Conservation (phyloP, 2,888 invertebrate genomes). For the Colletes collaris region DNA sequence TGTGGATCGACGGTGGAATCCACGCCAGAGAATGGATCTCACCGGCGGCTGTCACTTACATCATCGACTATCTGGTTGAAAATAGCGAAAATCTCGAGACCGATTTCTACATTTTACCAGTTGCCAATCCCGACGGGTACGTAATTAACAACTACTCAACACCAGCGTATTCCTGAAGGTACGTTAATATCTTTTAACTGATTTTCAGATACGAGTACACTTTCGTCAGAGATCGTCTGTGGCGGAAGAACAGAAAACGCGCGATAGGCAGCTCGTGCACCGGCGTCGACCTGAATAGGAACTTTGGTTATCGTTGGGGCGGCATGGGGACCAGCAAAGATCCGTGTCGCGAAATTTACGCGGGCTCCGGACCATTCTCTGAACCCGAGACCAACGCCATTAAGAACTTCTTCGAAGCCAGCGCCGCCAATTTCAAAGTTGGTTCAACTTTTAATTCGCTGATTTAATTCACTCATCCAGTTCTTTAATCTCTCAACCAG, state of each 20-base stretch:
- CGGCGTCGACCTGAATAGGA: slow-evolving; percentile 93
- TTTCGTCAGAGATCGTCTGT: slow-evolving; percentile 91
- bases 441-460: background rate
- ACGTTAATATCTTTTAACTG: background rate
- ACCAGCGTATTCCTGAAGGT: too few species aligned
- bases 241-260: slow-evolving; percentile 90
- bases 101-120: slow-evolving; percentile 88
- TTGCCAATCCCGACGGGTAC: slow-evolving; percentile 90
- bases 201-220: slow-evolving; percentile 93
- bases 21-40: slow-evolving; percentile 97
- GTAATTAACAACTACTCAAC: slow-evolving; percentile 42
- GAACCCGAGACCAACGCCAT: slow-evolving; percentile 93
- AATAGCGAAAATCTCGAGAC: slow-evolving; percentile 87
- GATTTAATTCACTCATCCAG: background rate
- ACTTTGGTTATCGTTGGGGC: slow-evolving; percentile 95
- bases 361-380: slow-evolving; percentile 91
- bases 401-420: slow-evolving; percentile 84
- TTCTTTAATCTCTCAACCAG: too few species aligned
- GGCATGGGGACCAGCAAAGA: slow-evolving; percentile 92
- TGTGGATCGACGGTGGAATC: slow-evolving; percentile 92
- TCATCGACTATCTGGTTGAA: slow-evolving; percentile 89
- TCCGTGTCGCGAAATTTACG: slow-evolving; percentile 92
- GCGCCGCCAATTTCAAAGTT: slow-evolving; percentile 80
- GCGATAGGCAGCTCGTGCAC: slow-evolving; percentile 86
- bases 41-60: slow-evolving; percentile 90